These are phyloP conservation scores for Capricornis sumatraensis DNA, from an alignment of 2,113 vertebrate genomes.

Conservation along the genomic window DNA sequence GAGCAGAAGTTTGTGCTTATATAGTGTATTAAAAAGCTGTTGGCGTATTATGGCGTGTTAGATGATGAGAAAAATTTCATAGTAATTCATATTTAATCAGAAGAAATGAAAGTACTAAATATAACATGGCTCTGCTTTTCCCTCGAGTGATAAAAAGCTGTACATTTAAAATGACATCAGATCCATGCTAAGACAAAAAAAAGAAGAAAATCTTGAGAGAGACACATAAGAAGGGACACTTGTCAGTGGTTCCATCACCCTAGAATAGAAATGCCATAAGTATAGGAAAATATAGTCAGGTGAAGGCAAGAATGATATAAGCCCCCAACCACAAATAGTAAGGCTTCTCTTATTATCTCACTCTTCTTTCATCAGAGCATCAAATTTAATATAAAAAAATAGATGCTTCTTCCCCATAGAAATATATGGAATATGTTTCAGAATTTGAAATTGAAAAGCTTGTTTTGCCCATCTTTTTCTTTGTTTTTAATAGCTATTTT, in stretches of 20 bases:
- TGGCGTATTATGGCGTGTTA: constrained; percentile 93
- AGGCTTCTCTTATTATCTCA: constrained; percentile 8
- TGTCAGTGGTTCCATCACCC: constrained; percentile 61
- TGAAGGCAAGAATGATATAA: constrained; percentile 45
- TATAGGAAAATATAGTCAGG: constrained; percentile 35
- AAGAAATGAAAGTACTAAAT: constrained; percentile 97
- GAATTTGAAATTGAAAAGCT: background rate
- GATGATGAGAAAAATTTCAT: constrained; percentile 97
- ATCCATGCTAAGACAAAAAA: constrained; percentile 85
- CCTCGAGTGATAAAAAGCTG: constrained; percentile 93
- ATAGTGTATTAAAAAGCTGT: constrained; percentile 96
- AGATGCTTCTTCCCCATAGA: constrained; percentile 12
- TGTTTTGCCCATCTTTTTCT: background rate
- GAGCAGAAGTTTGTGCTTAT: constrained; percentile 95
- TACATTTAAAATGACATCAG: constrained; percentile 94
- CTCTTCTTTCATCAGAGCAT: constrained; percentile 19
- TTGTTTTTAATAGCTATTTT: background rate
- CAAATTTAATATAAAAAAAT: background rate
- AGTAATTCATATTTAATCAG: constrained; percentile 98
- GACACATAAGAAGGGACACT: constrained; percentile 69
- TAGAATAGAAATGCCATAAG: constrained; percentile 68
- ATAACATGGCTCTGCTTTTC: constrained; percentile 93
- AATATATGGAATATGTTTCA: background rate
- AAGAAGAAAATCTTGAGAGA: constrained; percentile 67
- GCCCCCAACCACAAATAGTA: constrained; percentile 21